Evolutionary conservation across 1,140 invertebrate species (phyloP).

Genomic region (Drosophila navojoa): DNA sequence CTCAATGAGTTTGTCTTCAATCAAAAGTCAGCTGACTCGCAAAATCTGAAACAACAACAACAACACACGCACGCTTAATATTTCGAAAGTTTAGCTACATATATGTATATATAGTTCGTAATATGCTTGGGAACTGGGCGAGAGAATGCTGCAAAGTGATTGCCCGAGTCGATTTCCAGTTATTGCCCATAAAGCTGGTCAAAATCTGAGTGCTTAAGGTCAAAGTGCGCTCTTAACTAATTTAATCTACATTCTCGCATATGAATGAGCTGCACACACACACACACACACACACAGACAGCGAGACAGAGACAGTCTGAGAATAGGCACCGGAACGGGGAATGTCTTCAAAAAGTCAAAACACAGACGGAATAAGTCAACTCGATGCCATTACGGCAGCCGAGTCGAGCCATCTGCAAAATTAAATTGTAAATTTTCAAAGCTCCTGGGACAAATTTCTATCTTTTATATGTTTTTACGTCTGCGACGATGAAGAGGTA

Average conservation of each 20-base stretch:
- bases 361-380: constrained; percentile 44
- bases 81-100: constrained; percentile 6
- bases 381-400: constrained; percentile 41
- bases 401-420: constrained; percentile 58
- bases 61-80: neutral
- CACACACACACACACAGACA: neutral
- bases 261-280: constrained; percentile 15
- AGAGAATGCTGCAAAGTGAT: constrained; percentile 17
- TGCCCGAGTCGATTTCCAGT: constrained; percentile 30
- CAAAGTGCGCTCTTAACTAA: constrained; percentile 47
- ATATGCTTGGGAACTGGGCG: neutral
- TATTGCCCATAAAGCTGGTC: constrained; percentile 38
- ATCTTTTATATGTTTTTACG: constrained; percentile 67
- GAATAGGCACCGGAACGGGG: neutral
- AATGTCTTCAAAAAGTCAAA: constrained; percentile 24
- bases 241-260: constrained; percentile 37
- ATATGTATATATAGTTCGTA: neutral
- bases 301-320: neutral
- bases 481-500: constrained; percentile 64
- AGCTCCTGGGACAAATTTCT: constrained; percentile 75
- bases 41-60: constrained; percentile 4
- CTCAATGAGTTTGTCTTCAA: constrained; percentile 47
- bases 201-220: constrained; percentile 40
- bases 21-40: constrained; percentile 44
- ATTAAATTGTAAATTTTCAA: constrained; percentile 78